Evolutionary conservation across 1,140 invertebrate genomes (phyloP), one percentile per base, ranked within the genome.

Genomic region (Nylanderia fulva): DNA sequence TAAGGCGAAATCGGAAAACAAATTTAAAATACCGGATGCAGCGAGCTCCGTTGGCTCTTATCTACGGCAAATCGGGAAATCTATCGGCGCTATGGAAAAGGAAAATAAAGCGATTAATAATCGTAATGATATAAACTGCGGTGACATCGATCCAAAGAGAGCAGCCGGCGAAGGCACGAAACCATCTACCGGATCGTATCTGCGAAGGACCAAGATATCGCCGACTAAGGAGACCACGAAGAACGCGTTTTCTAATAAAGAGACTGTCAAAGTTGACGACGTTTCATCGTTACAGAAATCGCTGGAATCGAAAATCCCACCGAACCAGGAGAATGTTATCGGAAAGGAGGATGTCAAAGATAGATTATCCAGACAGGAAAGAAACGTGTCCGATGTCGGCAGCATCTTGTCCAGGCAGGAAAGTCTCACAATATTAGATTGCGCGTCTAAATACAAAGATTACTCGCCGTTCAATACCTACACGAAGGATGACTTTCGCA

Each of bases 161-260:
- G 36, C 29, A 9, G 21, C 48, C 1, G 63, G 42, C 1, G 92
- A 93, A 52, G 42, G 58, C 15, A 24, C 82, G 0, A 93, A 91
- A 68, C 68, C 90, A 7, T 86, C 91, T 5, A 24, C 80, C 2
- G 91, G 92, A 33, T 93, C 91, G 21, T 93, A 94, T 74, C 74
- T 95, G 15, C 88, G 94, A 39, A 91, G 94, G 13, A 94, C 94
- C 8, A 94, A 94, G 77, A 94, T 95, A 80, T 95, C 94, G 0
- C 94, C 94, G 0, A 94, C 94, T 11, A 94, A 95, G 39, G 94
- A 95, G 52, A 91, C 91, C 11, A 84, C 90, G 3, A 93, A 91
- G 80, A 92, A 79, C 60, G 94, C 93, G 2, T 94, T 94, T 80
- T 86, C 71, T 8, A 72, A 21, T 45, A 90, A 90, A 66, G 83